A percentile compares a stretch with the other conserved stretches of the same genome.
Conservation (phyloP, 2,888 invertebrate species). For the Conomelus anceps region DNA sequence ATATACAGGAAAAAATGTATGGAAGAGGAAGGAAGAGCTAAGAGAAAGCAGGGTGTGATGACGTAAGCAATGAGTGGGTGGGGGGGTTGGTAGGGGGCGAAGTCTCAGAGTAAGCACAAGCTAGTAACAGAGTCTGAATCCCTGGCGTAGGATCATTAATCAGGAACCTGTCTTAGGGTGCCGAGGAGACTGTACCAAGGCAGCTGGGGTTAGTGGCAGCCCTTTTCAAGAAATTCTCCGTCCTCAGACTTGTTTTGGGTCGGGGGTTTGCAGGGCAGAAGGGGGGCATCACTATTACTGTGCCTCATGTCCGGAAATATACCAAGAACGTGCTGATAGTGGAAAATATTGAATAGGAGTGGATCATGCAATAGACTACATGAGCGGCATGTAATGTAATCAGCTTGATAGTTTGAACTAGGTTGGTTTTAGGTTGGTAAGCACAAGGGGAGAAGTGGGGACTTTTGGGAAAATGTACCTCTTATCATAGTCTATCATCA, state of each 20-base stretch:
- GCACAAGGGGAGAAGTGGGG: too few species aligned
- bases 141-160: background rate
- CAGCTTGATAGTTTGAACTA: background rate
- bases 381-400: background rate
- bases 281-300: background rate
- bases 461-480: too few species aligned
- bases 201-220: background rate
- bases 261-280: background rate
- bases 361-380: background rate
- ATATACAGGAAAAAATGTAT: background rate
- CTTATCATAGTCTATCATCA: too few species aligned
- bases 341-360: background rate
- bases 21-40: background rate
- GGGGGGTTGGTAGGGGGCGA: background rate
- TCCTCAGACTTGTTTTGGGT: too few species aligned
- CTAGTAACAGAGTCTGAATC: conserved; percentile 1
- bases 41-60: background rate
- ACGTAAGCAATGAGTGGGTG: background rate
- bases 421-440: too few species aligned
- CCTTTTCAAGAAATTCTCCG: background rate
- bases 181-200: background rate
- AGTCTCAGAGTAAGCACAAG: background rate
- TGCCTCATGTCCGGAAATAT: background rate
- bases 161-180: background rate
- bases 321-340: background rate